These are phyloP conservation scores for Acropora yongei DNA, from an alignment of 64 coral and sea anemone species.

Conservation along the genomic window DNA sequence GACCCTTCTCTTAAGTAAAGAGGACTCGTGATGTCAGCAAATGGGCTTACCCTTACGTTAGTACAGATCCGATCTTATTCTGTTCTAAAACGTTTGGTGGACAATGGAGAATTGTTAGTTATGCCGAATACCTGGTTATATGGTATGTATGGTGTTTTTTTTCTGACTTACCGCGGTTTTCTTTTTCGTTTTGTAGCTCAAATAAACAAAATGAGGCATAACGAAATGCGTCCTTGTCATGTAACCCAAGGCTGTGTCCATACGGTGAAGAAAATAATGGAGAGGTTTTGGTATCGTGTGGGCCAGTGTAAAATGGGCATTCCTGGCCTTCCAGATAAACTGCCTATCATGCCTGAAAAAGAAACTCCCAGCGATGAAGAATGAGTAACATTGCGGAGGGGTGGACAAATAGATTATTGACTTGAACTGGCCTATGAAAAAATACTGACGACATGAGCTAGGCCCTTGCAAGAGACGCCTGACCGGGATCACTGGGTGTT, in stretches of 20 bases:
- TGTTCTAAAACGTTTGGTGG: no score
- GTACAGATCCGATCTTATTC: no score
- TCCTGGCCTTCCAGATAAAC: neutral
- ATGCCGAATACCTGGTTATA: no score
- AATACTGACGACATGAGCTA: neutral
- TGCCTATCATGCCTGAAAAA: neutral
- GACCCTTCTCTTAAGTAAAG: no score
- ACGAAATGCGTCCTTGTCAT: neutral
- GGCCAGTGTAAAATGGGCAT: neutral
- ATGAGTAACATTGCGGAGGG: neutral
- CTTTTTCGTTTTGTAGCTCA: neutral
- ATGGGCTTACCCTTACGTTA: no score
- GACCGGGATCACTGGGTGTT: neutral
- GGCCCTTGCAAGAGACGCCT: neutral
- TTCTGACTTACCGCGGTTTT: neutral
- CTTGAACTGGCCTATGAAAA: neutral
- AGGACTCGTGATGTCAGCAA: no score
- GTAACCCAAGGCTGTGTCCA: slow-evolving; percentile 6
- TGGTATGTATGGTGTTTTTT: no score
- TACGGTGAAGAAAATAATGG: slow-evolving; percentile 23
- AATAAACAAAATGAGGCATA: neutral
- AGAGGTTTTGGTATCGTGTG: neutral
- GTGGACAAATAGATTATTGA: neutral
- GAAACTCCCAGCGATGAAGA: neutral
- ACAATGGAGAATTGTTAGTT: no score